Evolutionary conservation across 2,797 vertebrate genomes (phyloP).

Genomic region (Lepidocolaptes lacrymiger): DNA sequence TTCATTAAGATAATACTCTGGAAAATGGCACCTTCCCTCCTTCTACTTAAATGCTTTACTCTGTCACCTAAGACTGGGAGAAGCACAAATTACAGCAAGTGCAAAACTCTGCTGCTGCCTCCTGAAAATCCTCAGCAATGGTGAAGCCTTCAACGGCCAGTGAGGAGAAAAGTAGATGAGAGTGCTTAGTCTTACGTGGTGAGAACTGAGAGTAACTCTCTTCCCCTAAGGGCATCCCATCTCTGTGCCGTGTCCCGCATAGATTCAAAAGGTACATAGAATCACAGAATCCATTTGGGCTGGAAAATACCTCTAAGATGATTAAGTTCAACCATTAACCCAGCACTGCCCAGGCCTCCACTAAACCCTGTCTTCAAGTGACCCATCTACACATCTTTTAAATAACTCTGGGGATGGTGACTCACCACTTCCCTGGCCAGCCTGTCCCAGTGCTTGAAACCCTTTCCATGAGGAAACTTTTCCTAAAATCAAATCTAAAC

Average conservation of each 20-base stretch:
- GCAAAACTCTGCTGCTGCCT: neutral
- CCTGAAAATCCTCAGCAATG: neutral
- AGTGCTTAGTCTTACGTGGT: accelerated
- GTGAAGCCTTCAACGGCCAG: neutral
- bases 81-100: neutral
- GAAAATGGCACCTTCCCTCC: neutral
- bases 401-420: neutral
- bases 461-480: neutral
- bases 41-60: neutral
- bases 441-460: neutral
- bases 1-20: neutral
- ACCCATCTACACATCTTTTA: neutral
- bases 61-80: neutral
- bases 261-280: neutral
- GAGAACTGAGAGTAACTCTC: neutral
- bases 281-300: neutral
- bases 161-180: neutral
- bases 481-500: neutral
- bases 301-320: neutral
- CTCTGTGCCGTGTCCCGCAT: neutral
- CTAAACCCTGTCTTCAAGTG: neutral
- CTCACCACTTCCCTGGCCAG: neutral
- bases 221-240: no score
- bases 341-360: neutral
- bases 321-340: neutral